Conservation (phyloP, 1,140 invertebrate genomes). For the Tachypleus tridentatus region DNA sequence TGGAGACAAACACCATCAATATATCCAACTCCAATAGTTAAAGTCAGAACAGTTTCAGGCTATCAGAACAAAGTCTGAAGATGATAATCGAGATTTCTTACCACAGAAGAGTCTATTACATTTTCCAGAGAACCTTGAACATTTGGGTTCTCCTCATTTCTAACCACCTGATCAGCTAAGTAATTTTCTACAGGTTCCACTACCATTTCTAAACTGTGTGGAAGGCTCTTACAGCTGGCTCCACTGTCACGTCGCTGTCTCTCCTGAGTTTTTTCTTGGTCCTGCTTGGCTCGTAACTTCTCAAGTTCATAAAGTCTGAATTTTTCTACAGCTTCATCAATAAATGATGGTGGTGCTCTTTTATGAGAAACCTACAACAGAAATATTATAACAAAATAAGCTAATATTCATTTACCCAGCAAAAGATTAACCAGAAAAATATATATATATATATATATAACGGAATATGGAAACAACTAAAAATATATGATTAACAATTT, state of each 20-base stretch:
- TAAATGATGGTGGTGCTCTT: slow-evolving; percentile 72
- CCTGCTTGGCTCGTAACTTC: slow-evolving; percentile 31
- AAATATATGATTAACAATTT: too few species aligned
- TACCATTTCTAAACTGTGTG: slow-evolving; percentile 15
- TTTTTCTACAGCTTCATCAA: slow-evolving; percentile 76
- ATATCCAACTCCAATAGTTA: too few species aligned
- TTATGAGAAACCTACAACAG: slow-evolving; percentile 48
- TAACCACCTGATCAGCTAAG: background rate
- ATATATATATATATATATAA: too few species aligned
- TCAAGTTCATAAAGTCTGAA: slow-evolving; percentile 66
- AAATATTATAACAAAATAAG: background rate
- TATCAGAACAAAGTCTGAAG: too few species aligned
- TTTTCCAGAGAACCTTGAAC: too few species aligned
- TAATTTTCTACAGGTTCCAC: slow-evolving; percentile 9
- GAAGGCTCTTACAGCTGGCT: slow-evolving; percentile 30
- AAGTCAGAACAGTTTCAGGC: too few species aligned
- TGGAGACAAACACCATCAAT: too few species aligned
- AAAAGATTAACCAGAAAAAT: background rate
- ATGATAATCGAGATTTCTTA: too few species aligned
- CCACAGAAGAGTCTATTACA: too few species aligned
- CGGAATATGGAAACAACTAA: too few species aligned
- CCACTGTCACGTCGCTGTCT: slow-evolving; percentile 31
- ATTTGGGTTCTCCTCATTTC: too few species aligned
- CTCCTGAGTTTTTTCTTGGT: slow-evolving; percentile 8
- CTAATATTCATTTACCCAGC: background rate